Base-by-base conservation (phyloP, 1,140 invertebrate genomes). In the Elymnias hypermnestra region DNA sequence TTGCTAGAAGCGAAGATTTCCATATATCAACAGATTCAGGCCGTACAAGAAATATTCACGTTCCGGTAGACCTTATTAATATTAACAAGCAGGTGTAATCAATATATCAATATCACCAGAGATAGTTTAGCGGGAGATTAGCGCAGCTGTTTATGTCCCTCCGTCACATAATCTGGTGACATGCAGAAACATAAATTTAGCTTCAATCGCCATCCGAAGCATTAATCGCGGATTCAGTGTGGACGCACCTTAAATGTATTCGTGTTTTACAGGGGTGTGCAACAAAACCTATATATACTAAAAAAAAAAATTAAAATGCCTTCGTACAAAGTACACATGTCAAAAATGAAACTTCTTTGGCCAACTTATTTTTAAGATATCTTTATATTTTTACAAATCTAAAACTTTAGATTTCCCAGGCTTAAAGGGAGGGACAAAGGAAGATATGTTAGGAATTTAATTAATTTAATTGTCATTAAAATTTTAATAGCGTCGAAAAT, bases 131-230 rank as follows among this genome's bases (percentile, higher is more conserved):
- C 56, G 49, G 64, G 42, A 62, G 57, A 73, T 74, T 60, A 74
- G 51, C 57, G 60, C 75, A 75, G 65, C 71, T 78, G 74, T 57
- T 65, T 48, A 48, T 45, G 57, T 66, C 64, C 43, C 48, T 60
- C 56, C 42, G 72, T 72, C 71, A 52, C 40, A 49, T 73, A 78
- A 78, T 74, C 71, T 66, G 59, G 45, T 66, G 73, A 67, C 72
- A 64, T 63, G 66, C 69, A 72, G 64, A 70, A 70, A 76, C 73
- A 77, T 79, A 83, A 77, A 83, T 83, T 83, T 83, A 74, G 67
- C 73, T 79, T 66, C 75, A 76, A 83, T 77, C 72, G 73, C 63
- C 57, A 63, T 63, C 57, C 65, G 64, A 69, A 70, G 68, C 70
- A 71, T 76, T 83, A 78, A 79, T 83, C 78, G 78, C 63, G 72